Conservation (phyloP, 2,113 vertebrate genomes). For the Taxidea taxus region DNA sequence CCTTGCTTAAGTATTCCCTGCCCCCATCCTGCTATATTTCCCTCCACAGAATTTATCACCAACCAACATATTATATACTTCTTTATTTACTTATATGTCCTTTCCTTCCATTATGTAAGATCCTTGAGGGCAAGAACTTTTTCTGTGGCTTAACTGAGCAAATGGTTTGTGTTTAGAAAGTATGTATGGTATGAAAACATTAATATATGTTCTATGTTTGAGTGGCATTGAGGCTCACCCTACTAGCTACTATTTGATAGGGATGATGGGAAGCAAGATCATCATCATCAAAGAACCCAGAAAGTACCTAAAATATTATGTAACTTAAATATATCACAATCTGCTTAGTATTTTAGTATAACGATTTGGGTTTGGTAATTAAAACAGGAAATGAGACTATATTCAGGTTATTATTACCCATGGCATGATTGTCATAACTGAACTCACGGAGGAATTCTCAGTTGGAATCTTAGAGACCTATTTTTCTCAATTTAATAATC, state of each 20-base stretch:
- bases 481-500: conserved; percentile 15
- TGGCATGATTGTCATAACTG: not conserved
- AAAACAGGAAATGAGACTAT: not conserved
- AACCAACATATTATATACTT: not conserved
- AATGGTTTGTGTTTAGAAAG: not conserved
- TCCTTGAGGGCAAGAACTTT: not conserved
- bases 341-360: not conserved
- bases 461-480: not conserved
- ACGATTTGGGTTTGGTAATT: not conserved
- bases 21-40: not conserved
- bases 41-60: not conserved
- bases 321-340: not conserved
- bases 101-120: not conserved
- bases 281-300: not conserved
- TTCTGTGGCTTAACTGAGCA: not conserved
- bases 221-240: not conserved
- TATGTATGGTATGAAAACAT: not conserved
- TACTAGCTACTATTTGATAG: not conserved
- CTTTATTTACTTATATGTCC: not conserved
- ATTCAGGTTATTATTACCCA: not conserved
- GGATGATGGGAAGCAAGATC: not conserved
- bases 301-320: not conserved
- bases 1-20: not conserved
- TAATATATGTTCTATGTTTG: not conserved
- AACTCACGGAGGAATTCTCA: not conserved